A percentile compares a stretch with the other conserved stretches of the same genome.
Conservation (phyloP, 2,888 invertebrate species). For the Latrodectus elegans region DNA sequence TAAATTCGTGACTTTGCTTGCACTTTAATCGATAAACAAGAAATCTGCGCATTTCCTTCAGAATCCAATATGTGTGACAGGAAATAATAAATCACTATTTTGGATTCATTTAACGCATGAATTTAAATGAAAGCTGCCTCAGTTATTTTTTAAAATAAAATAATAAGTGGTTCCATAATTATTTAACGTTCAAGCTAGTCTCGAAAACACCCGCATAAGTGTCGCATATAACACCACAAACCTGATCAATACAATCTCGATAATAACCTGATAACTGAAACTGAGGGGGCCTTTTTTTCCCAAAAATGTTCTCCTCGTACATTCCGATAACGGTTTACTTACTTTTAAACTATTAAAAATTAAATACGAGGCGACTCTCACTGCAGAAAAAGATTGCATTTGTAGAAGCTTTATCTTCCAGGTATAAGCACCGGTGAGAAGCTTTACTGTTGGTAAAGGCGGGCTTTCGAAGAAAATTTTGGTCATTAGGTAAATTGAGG, state of each 20-base stretch:
- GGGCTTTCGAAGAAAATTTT: slow-evolving; percentile 35
- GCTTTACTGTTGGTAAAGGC: neutral
- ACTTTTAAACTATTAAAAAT: neutral
- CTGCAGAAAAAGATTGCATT: neutral
- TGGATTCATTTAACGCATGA: too few relatives aligned
- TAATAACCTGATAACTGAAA: neutral
- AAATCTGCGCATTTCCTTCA: too few relatives aligned
- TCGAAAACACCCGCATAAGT: too few relatives aligned
- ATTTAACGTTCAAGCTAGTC: too few relatives aligned
- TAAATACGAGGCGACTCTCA: neutral
- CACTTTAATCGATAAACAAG: too few relatives aligned
- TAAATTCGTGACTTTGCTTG: too few relatives aligned
- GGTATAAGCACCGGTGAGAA: slow-evolving; percentile 11
- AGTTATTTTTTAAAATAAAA: too few relatives aligned
- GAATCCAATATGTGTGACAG: too few relatives aligned
- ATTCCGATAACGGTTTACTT: neutral
- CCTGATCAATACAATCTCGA: neutral
- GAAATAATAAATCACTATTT: too few relatives aligned
- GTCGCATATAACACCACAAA: too few relatives aligned
- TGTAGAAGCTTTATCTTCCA: slow-evolving; percentile 14
- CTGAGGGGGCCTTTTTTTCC: neutral
- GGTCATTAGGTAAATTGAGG: slow-evolving; percentile 62
- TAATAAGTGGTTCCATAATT: too few relatives aligned
- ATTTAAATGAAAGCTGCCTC: too few relatives aligned
- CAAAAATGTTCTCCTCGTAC: neutral